A percentile compares a stretch with the other conserved stretches of the same genome.
Conservation (phyloP, 2,113 vertebrate genomes). For the Mobula hypostoma region DNA sequence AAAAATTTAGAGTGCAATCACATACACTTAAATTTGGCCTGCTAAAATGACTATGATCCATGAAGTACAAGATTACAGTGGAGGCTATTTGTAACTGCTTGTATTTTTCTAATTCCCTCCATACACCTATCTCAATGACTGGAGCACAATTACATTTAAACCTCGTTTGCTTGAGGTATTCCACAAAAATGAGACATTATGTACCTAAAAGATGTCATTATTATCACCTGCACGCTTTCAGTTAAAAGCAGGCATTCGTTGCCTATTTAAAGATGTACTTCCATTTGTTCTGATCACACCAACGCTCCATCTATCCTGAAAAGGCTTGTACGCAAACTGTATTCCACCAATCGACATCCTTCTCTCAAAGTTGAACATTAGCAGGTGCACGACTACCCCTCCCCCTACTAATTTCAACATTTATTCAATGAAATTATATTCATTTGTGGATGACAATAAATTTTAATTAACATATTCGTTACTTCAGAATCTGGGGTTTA, state of each 20-base stretch:
- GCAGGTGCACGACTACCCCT: not conserved
- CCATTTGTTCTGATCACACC: not conserved
- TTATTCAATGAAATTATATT: not conserved
- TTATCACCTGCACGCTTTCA: not conserved
- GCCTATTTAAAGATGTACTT: not conserved
- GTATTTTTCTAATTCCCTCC: not conserved
- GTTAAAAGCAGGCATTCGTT: not conserved
- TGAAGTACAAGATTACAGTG: not conserved
- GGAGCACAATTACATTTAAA: not conserved
- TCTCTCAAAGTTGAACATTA: not conserved
- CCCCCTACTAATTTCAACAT: too few species aligned
- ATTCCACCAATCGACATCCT: not conserved
- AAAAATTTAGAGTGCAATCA: not conserved
- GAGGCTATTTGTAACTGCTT: not conserved
- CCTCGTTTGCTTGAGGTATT: not conserved
- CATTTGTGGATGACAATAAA: too few species aligned
- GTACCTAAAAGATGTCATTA: not conserved
- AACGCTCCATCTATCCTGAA: not conserved
- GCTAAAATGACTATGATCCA: not conserved
- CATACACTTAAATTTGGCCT: not conserved
- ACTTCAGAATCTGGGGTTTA: not conserved
- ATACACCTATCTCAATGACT: not conserved
- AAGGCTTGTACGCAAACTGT: not conserved
- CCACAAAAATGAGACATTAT: not conserved
- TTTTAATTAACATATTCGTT: not conserved